phyloP scores from a whole-genome alignment of 2,797 vertebrate genomes.

The Remorina albescens region DNA sequence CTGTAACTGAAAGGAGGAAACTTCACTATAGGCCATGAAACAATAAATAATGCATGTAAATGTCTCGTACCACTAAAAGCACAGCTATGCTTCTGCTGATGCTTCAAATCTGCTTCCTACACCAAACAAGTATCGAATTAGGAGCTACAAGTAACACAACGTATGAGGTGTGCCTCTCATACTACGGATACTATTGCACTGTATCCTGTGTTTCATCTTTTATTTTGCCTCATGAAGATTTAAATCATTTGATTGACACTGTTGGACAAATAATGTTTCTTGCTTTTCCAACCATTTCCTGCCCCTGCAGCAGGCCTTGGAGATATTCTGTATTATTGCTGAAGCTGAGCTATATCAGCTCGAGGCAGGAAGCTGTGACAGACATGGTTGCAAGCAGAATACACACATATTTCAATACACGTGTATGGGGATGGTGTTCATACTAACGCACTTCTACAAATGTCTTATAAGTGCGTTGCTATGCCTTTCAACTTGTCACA shows the following conservation, averaged over 20 bases:
- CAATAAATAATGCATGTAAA: slow-evolving; percentile 54
- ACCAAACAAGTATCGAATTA: slow-evolving; percentile 48
- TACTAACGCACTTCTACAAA: slow-evolving; percentile 1
- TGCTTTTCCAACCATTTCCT: slow-evolving; percentile 17
- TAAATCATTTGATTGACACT: slow-evolving; percentile 20
- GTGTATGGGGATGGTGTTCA: neutral
- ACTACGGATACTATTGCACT: neutral
- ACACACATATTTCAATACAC: neutral
- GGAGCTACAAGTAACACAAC: slow-evolving; percentile 38
- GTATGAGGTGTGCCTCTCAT: slow-evolving; percentile 9
- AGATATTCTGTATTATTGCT: slow-evolving; percentile 35
- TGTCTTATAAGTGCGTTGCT: neutral
- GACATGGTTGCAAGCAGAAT: slow-evolving; percentile 3
- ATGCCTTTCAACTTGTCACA: slow-evolving; percentile 48
- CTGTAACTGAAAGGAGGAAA: slow-evolving; percentile 9
- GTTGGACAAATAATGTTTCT: slow-evolving; percentile 21
- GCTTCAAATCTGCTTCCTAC: slow-evolving; percentile 53
- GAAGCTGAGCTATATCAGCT: slow-evolving; percentile 46
- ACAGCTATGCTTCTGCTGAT: slow-evolving; percentile 47
- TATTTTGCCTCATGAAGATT: neutral
- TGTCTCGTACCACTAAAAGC: slow-evolving; percentile 41
- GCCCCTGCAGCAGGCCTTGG: slow-evolving; percentile 40
- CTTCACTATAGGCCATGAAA: slow-evolving; percentile 20
- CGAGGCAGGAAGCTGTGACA: slow-evolving; percentile 35
- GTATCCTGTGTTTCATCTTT: neutral